Conservation (phyloP, 2,888 invertebrate genomes). For the Eupsilia transversa region DNA sequence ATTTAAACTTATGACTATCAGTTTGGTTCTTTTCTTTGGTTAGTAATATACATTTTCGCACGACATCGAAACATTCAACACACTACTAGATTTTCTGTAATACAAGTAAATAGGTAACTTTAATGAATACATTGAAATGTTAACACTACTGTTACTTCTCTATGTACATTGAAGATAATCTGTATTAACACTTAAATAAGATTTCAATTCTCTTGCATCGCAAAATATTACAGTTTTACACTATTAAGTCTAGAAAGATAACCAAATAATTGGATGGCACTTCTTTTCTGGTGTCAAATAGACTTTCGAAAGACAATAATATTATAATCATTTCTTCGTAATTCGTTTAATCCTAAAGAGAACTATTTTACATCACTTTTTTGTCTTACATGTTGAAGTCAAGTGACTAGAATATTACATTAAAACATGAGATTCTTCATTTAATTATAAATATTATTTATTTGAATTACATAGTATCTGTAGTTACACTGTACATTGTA, state of each 20-base stretch:
- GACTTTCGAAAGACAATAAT: conserved; percentile 67
- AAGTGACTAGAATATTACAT: conserved; percentile 74
- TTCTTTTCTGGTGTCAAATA: conserved; percentile 79
- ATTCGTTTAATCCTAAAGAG: conserved; percentile 70
- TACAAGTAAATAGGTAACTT: conserved; percentile 61
- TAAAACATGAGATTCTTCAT: conserved; percentile 69
- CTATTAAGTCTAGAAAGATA: conserved; percentile 83
- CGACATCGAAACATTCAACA: conserved; percentile 68
- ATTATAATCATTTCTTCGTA: conserved; percentile 54
- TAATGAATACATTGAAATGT: conserved; percentile 65
- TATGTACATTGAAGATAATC: conserved; percentile 80
- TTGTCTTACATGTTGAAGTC: conserved; percentile 82
- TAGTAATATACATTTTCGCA: conserved; percentile 68
- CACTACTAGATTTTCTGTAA: conserved; percentile 54
- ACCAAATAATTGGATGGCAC: conserved; percentile 86
- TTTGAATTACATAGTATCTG: conserved; percentile 62
- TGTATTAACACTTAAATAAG: conserved; percentile 85
- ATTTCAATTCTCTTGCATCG: conserved; percentile 91
- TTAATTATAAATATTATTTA: conserved; percentile 54
- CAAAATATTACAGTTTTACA: conserved; percentile 84
- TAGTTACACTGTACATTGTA: conserved; percentile 67
- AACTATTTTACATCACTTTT: conserved; percentile 87
- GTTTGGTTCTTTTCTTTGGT: conserved; percentile 86
- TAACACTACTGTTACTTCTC: conserved; percentile 62
- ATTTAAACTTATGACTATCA: conserved; percentile 73